Conservation (phyloP, 2,888 invertebrate species). For the Loripinus fragilis region DNA sequence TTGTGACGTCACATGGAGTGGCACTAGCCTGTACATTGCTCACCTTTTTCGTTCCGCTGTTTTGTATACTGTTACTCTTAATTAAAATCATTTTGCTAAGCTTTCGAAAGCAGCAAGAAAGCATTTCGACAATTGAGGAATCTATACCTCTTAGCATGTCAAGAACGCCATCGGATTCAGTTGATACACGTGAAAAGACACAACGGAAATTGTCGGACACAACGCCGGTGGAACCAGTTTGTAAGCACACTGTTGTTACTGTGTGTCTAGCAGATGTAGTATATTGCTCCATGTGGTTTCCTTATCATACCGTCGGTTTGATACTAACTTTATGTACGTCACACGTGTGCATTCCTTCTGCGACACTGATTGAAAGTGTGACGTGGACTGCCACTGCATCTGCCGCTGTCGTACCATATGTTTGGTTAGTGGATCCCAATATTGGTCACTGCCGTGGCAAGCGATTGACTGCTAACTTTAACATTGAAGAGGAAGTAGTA, state of each 20-base stretch:
- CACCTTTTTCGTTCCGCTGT: conserved; percentile 49
- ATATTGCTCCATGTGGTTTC: conserved; percentile 52
- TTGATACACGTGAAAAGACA: background rate
- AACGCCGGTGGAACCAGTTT: background rate
- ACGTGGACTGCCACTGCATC: conserved; percentile 50
- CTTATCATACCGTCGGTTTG: conserved; percentile 48
- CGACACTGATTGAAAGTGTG: conserved; percentile 39
- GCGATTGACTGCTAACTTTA: no score
- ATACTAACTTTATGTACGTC: conserved; percentile 40
- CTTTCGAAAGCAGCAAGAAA: background rate
- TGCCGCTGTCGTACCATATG: conserved; percentile 44
- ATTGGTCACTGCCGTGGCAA: background rate
- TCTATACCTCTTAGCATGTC: background rate
- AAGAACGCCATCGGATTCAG: background rate
- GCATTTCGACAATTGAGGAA: background rate
- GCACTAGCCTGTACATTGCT: conserved; percentile 42
- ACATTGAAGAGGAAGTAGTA: no score
- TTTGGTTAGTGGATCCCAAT: conserved; percentile 42
- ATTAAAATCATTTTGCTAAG: conserved; percentile 31
- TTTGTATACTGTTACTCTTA: conserved; percentile 34
- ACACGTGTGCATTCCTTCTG: conserved; percentile 42
- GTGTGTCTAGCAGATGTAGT: conserved; percentile 38
- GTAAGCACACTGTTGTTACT: background rate
- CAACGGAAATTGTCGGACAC: background rate
- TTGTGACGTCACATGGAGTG: conserved; percentile 27